Conservation (phyloP, 2,797 vertebrate species). For the Mormyrops boulengeri region DNA sequence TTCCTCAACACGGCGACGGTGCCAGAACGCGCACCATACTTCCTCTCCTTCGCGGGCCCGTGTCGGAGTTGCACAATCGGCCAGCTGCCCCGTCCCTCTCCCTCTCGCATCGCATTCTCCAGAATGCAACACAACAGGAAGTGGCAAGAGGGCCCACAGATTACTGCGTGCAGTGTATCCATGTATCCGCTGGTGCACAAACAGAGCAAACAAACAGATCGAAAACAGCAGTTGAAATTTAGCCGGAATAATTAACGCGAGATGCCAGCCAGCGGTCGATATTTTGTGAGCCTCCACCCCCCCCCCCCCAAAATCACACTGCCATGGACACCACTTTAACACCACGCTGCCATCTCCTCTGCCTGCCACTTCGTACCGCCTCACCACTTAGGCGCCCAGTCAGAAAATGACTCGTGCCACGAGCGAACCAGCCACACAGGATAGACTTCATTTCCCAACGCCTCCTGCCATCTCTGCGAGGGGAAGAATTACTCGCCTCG, state of each 20-base stretch:
- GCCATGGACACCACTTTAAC: neutral
- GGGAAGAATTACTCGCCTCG: neutral
- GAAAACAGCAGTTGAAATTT: slow-evolving; percentile 2
- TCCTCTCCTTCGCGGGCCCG: neutral
- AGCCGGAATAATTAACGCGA: neutral
- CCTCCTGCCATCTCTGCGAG: neutral
- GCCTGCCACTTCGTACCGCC: neutral
- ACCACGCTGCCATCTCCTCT: neutral
- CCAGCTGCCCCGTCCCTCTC: slow-evolving; percentile 17
- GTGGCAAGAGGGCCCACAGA: slow-evolving; percentile 1
- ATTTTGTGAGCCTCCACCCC: neutral
- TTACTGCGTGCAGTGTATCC: neutral
- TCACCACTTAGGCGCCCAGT: neutral
- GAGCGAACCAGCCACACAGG: neutral
- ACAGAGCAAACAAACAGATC: neutral
- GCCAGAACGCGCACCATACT: neutral
- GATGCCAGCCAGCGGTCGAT: neutral
- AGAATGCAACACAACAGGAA: slow-evolving; percentile 22
- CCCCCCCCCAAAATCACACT: neutral
- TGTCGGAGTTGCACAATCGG: slow-evolving; percentile 15
- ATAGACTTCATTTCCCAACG: slow-evolving; percentile 4
- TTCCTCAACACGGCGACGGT: neutral
- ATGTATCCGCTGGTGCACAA: neutral
- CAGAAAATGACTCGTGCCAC: neutral
- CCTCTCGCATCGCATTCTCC: slow-evolving; percentile 14